These are phyloP conservation scores for Polymixis flavicincta DNA, from an alignment of 2,888 invertebrate genomes.

Conservation along the genomic window DNA sequence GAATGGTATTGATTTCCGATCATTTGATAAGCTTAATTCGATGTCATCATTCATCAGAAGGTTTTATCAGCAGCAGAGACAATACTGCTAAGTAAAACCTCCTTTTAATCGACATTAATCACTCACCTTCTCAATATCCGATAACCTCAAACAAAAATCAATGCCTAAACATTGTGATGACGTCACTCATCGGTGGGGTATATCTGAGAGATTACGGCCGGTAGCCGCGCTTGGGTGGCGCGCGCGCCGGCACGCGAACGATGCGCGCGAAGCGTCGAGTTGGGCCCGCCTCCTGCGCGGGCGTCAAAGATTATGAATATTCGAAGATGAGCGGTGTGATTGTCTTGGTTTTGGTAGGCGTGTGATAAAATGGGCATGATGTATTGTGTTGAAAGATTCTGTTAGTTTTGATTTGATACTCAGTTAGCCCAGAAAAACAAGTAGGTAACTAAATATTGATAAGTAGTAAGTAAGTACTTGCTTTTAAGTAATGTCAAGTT, in stretches of 20 bases:
- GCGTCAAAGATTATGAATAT: conserved; percentile 76
- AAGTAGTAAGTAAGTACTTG: too few relatives aligned
- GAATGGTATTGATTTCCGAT: neutral
- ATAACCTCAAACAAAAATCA: conserved; percentile 41
- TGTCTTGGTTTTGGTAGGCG: neutral
- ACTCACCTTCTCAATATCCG: conserved; percentile 16
- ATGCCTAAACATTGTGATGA: conserved; percentile 56
- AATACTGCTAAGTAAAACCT: conserved; percentile 1
- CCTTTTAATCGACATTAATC: conserved; percentile 30
- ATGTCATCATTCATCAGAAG: neutral
- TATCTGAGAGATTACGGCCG: conserved; percentile 68
- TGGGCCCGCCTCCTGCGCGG: conserved; percentile 80
- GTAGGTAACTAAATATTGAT: too few relatives aligned
- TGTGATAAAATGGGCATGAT: neutral
- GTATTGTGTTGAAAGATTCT: too few relatives aligned
- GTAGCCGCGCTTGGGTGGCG: conserved; percentile 87
- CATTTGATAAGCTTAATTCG: neutral
- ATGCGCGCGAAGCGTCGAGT: conserved; percentile 77
- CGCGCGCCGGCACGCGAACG: conserved; percentile 84
- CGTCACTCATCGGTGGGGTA: conserved; percentile 63
- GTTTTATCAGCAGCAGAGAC: neutral
- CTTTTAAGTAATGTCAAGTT: too few relatives aligned
- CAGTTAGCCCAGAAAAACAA: too few relatives aligned
- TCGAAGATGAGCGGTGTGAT: conserved; percentile 33
- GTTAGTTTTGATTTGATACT: neutral